Evolutionary conservation across 2,888 invertebrate genomes (phyloP), one percentile per base, ranked within the genome.

Genomic region (Adelphocoris suturalis): DNA sequence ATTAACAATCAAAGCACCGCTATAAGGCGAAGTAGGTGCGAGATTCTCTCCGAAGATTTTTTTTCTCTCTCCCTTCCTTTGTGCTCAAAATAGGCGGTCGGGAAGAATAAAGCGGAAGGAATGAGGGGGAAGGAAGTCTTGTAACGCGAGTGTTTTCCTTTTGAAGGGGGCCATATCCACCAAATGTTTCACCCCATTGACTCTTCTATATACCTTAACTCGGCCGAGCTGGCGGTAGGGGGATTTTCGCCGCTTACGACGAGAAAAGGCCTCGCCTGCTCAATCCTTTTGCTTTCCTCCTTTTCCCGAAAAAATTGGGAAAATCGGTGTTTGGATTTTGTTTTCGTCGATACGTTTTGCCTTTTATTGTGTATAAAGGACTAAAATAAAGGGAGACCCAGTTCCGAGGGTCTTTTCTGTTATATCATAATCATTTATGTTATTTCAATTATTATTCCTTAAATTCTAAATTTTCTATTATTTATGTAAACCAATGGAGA

Each of bases 121-220:
- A 61, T 61, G 61, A 61, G 61, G 78, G 14, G 28, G 78, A 61
- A 61, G 68, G 68, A 68, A 68, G 68, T 23, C 68, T 68, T 68
- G 68, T 86, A 86, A 86, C 86, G 68, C 68, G 37, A 88, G 80
- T 88, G 88, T 88, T 88, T 78, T 88, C 55, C 80, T 80, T 88
- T 88, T 78, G 78, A 61, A 48, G 46, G 27, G 61, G 78, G n/a
- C 86, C n/a, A 61, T 80, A 52, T 90, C 86, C 80, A 61, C 89
- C 90, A 89, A 89, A 90, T 90, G 89, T 80, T 89, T 78, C 90
- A 78, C 81, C 89, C 90, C 90, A 90, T 90, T 90, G 89, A 75
- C 86, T 90, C 86, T 85, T 86, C 85, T 90, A 80, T 89, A 84
- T 57, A 81, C 55, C 78, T 68, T 52, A 52, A 52, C 52, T 52